phyloP scores from a whole-genome alignment of 2,113 vertebrate species.

The Sporophila hypoxantha region DNA sequence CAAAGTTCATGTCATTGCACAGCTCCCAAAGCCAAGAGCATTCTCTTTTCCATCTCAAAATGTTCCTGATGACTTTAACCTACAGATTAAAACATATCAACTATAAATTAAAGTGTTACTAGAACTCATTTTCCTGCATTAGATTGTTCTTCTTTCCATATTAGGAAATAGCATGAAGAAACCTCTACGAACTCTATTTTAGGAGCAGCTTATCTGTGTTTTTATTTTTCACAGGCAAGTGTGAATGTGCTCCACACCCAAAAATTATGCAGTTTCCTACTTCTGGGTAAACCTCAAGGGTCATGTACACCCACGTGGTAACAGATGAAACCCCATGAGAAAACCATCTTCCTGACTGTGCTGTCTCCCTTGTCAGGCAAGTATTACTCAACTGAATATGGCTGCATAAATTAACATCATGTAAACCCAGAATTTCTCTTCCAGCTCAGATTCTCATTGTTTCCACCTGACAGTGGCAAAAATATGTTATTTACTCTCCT shows the following conservation, averaged over 20 bases:
- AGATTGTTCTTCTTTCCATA: neutral
- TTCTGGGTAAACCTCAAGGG: conserved; percentile 13
- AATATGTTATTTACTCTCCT: neutral
- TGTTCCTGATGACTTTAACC: neutral
- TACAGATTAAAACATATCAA: neutral
- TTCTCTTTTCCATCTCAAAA: neutral
- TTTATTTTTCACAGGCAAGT: neutral
- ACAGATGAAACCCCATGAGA: conserved; percentile 7
- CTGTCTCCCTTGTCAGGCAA: neutral
- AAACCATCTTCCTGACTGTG: neutral
- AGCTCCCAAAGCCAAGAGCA: neutral
- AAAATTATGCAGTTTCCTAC: conserved; percentile 31
- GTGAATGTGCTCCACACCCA: neutral
- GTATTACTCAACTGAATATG: neutral
- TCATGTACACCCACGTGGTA: neutral
- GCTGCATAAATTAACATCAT: neutral
- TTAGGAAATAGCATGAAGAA: neutral
- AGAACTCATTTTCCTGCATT: neutral
- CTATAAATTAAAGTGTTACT: neutral
- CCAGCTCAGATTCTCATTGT: neutral
- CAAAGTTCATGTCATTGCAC: neutral
- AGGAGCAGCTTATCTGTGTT: neutral
- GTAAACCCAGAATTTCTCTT: neutral
- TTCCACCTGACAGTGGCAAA: neutral
- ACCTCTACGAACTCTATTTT: neutral